phyloP scores from a whole-genome alignment of 2,113 vertebrate species.

The Oriolus oriolus region DNA sequence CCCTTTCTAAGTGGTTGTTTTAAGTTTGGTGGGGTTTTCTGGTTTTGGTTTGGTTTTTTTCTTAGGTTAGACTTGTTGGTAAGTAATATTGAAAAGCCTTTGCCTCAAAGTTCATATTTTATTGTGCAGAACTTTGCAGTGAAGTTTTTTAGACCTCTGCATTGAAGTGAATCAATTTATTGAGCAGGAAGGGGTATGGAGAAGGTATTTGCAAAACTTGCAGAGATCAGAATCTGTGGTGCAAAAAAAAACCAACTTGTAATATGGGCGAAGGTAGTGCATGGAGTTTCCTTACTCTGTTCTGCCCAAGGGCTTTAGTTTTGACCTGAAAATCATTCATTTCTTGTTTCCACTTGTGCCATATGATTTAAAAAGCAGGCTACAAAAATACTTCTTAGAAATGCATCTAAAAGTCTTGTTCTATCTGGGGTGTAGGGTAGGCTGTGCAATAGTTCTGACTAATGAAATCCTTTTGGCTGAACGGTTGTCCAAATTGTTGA shows the following conservation, averaged over 20 bases:
- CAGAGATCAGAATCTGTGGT: background rate
- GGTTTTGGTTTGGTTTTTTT: background rate
- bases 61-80: background rate
- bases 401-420: background rate
- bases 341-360: background rate
- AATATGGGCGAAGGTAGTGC: background rate
- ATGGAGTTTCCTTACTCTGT: background rate
- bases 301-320: background rate
- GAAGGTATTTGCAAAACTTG: background rate
- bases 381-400: background rate
- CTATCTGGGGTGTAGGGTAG: background rate
- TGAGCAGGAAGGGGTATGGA: accelerated
- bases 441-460: background rate
- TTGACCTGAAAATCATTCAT: background rate
- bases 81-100: background rate
- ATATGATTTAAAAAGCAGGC: background rate
- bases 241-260: background rate
- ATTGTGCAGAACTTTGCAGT: background rate
- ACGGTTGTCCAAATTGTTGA: background rate
- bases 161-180: background rate
- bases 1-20: background rate
- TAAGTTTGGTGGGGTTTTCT: background rate
- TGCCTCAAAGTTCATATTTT: background rate
- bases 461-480: background rate
- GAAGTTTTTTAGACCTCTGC: background rate